Base-by-base conservation (phyloP, 2,113 vertebrate genomes). In the Daubentonia madagascariensis region DNA sequence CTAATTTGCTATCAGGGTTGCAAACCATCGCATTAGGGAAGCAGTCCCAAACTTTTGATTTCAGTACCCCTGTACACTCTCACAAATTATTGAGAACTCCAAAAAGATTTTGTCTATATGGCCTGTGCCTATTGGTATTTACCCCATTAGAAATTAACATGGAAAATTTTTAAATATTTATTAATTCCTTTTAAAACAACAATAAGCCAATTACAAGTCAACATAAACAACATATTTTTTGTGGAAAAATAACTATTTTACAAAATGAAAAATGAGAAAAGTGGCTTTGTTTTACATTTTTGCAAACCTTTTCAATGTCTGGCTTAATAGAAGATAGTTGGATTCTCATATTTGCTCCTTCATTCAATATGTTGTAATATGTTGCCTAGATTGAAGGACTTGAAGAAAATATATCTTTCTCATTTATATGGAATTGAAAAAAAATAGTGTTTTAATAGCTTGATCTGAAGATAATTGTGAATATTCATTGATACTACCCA, bases 121-220 rank as follows among this genome's bases (percentile, higher is more conserved):
- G 20, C 37, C 79, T 89, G 1, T 57, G 65, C 65, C 67, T 76
- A 81, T 7, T 50, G 20, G 81, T 54, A 40, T 18, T 81, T 93
- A 76, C 1, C 32, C 14, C n/a, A 59, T 5, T 52, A 28, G 12
- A 88, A 59, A 96, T 89, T 78, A 89, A 52, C 32, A 63, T 6
- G 48, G 52, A 72, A 73, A 81, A 72, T 54, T 59, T 30, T 12
- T 45, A 70, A 93, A 76, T 73, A 83, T 32, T 23, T 81, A 70
- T 28, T 92, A 76, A 83, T 40, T 92, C 40, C 59, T 59, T 97
- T 72, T 57, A 54, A 89, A 91, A 93, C 78, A 79, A 92, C 75
- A 83, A 79, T 16, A 84, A 88, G 72, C 12, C 57, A 79, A 35
- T 61, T 89, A 54, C 8, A 79, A 54, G 20, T 89, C 85, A 88